Base-by-base conservation (phyloP, 1,140 invertebrate genomes). In the Drosophila micromelanica region DNA sequence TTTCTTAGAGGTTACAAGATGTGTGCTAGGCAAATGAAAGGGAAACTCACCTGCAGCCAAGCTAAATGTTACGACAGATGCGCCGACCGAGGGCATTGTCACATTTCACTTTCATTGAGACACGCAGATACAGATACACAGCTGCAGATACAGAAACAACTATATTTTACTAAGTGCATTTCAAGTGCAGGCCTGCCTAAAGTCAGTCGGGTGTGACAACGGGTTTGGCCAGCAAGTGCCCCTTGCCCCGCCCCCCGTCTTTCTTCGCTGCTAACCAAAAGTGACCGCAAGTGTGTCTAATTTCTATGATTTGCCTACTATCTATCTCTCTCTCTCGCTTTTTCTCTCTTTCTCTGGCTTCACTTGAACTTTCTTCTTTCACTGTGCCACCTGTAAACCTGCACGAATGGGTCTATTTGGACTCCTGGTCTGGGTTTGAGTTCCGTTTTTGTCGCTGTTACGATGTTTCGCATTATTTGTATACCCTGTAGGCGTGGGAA, bases 41-140 rank as follows among this genome's bases (percentile, higher is more conserved):
- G 84, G 76, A 89, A 89, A 80, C 62, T 60, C 59, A 70, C 43
- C 52, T 63, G 61, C 46, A 60, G 52, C 40, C 40, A 37, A 43
- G n/a, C 15, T 7, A 43, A 42, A 55, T 38, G 61, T 49, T 38
- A 62, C 38, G 43, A 27, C 54, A 35, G 42, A 32, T 40, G 30
- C 37, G 38, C 37, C 30, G 40, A 60, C 70, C 37, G 65, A 89
- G 85, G 85, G 85, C 85, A 89, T 77, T 78, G 84, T 90, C 76
- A 84, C 85, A 89, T 90, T 89, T 89, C 84, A 89, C 84, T 89
- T 89, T 89, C 84, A 40, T 77, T 89, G 55, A 68, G 52, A 65
- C 45, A 5, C 15, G 52, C 40, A 55, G n/a, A 20, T 55, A 27
- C 17, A 45, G 32, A 49, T 38, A 62, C 35, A 62, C 35, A 62